Evolutionary conservation across 2,113 vertebrate species (phyloP), one percentile per base, ranked within the genome.

Genomic region (Pipa parva): DNA sequence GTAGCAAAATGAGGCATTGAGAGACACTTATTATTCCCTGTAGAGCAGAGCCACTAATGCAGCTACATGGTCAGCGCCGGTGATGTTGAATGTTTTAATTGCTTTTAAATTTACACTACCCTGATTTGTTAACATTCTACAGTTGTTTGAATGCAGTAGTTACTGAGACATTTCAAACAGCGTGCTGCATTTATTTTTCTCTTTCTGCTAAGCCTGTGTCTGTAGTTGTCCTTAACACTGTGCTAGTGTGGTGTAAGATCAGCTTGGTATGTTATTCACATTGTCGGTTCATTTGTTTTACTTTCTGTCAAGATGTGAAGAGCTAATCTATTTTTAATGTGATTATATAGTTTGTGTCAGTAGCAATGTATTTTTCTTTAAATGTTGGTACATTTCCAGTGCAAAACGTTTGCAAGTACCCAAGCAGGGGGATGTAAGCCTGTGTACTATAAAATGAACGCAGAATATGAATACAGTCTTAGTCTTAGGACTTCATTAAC

Each of bases 401-500:
- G 42, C 20, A 37, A 52, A 63, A 52, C 48, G 9, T 5, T 22
- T 46, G 33, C 12, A 61, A 78, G 80, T 71, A 42, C 21, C 58
- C 39, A 21, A 8, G 15, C 36, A 50, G 18, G 72, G 74, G 67
- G 83, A 75, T 64, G 80, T 86, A 82, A 84, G 29, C 59, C 57
- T 10, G 61, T 21, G 74, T 52, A 39, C 29, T 10, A 61, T 18
- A 46, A 6, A 52, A 39, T 71, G 63, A 73, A 68, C 60, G 72
- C 42, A 73, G 60, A 65, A 59, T 66, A 29, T 9, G 58, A 25
- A 52, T 75, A 79, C 76, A 79, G n/a, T n/a, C n/a, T n/a, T n/a
- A n/a, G n/a, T n/a, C n/a, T 72, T 76, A 51, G 73, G 73, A 77
- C 81, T 79, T 80, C 78, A 77, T 75, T 18, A 46, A 69, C 65